Base-by-base conservation (phyloP, 2,888 invertebrate species). In the Gymnoscelis rufifasciata region DNA sequence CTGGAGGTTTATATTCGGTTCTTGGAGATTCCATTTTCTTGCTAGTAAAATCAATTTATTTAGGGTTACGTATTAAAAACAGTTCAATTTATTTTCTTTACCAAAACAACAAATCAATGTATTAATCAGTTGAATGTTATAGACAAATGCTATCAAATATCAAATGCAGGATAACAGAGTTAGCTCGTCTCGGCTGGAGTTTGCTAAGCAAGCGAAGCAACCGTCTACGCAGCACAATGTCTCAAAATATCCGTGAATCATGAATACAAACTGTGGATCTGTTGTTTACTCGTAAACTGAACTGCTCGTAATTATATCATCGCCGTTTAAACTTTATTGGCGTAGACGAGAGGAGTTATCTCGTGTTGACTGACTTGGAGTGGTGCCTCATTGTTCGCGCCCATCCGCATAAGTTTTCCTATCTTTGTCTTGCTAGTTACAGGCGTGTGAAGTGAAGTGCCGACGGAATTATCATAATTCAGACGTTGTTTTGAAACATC, bases 201-300 rank as follows among this genome's bases (percentile, higher is more conserved):
- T 49, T 38, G 41, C 45, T 42, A 48, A 45, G 52, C 45, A 47
- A 43, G 37, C 46, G 48, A 47, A 51, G 42, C 51, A 43, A 43
- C 44, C 38, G 47, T 46, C 47, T 43, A 52, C 51, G 43, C 49
- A 51, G 47, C 51, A 54, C 55, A 51, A 52, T 54, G 51, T 52
- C 58, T 52, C 53, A 49, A 53, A 54, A 62, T 57, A 59, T 56
- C 53, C 55, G 51, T 64, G 62, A 67, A 53, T 66, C 60, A 64
- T 60, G 57, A 53, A 64, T 61, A 59, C 61, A 60, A 62, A 64
- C 59, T 51, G 47, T 47, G 52, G 52, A 62, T 61, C 54, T 57
- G 53, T 57, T 61, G 62, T 62, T 64, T 57, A 53, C 53, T 53
- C 52, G 58, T 59, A 57, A 57, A 59, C 59, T 60, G 59, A 56